These are phyloP conservation scores for Orthosia gothica DNA, from an alignment of 2,888 invertebrate species.

Conservation along the genomic window DNA sequence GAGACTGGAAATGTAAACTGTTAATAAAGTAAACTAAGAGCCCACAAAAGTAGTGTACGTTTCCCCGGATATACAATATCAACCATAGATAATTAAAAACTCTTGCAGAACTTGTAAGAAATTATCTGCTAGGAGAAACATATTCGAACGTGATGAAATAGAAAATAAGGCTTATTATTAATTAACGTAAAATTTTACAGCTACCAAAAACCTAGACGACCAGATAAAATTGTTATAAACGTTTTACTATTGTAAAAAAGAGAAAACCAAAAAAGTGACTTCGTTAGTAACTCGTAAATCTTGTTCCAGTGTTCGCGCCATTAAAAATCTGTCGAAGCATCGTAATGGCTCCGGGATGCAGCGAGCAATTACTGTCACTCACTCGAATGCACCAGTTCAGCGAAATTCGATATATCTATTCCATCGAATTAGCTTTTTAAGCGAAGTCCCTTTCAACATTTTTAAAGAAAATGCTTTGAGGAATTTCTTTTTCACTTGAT, in stretches of 20 bases:
- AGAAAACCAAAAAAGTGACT: conserved; percentile 48
- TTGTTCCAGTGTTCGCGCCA: conserved; percentile 69
- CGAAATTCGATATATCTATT: conserved; percentile 67
- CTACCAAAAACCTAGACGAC: neutral
- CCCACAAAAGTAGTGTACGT: neutral
- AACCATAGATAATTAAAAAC: neutral
- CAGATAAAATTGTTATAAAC: conserved; percentile 11
- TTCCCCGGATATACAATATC: neutral
- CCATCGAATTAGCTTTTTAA: conserved; percentile 63
- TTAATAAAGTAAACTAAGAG: neutral
- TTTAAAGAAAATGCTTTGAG: conserved; percentile 28
- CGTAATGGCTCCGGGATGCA: conserved; percentile 68
- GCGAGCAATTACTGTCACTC: conserved; percentile 83
- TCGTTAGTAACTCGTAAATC: conserved; percentile 73
- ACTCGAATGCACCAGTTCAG: conserved; percentile 60
- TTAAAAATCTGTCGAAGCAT: conserved; percentile 74
- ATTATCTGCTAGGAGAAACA: too few species aligned
- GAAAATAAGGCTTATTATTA: neutral
- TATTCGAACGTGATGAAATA: neutral
- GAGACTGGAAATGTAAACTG: neutral
- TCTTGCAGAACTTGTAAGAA: neutral
- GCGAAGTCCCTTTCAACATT: conserved; percentile 40
- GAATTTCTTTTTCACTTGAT: conserved; percentile 48
- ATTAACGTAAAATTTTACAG: neutral
- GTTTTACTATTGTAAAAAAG: conserved; percentile 24